A percentile compares a stretch with the other conserved stretches of the same genome.
Conservation (phyloP, 2,797 vertebrate species). For the Chanos chanos region DNA sequence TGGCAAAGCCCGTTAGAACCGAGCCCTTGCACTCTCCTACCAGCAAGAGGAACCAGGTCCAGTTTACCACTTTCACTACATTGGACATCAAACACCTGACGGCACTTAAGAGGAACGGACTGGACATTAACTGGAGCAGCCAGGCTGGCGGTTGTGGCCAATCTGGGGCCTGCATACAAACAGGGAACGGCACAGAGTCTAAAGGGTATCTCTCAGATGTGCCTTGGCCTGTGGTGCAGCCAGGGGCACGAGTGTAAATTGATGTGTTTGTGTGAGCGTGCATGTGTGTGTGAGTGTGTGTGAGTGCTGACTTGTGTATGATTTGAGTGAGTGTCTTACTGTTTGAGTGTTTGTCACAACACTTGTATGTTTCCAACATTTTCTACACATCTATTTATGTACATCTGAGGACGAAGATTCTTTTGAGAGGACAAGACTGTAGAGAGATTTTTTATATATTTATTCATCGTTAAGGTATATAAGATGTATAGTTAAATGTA, state of each 20-base stretch:
- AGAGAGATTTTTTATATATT: too few relatives aligned
- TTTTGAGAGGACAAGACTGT: too few relatives aligned
- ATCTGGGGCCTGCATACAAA: conserved; percentile 9
- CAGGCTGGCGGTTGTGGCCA: conserved; percentile 55
- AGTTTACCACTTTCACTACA: conserved; percentile 92
- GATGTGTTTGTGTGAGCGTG: not conserved
- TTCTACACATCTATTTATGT: not conserved
- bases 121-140: conserved; percentile 81
- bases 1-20: conserved; percentile 57
- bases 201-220: conserved; percentile 63
- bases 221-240: conserved; percentile 68
- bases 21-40: conserved; percentile 87
- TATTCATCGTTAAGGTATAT: too few relatives aligned
- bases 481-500: too few relatives aligned
- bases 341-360: not conserved
- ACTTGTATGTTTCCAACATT: not conserved
- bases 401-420: too few relatives aligned
- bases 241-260: conserved; percentile 40
- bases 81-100: conserved; percentile 72
- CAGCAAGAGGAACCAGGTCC: conserved; percentile 92
- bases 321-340: not conserved
- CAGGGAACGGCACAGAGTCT: conserved; percentile 20
- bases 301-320: not conserved
- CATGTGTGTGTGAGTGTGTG: not conserved
- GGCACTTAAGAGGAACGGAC: conserved; percentile 69